A percentile compares a stretch with the other conserved stretches of the same genome.
These are phyloP conservation scores for Amazona ochrocephala DNA, from an alignment of 2,797 vertebrate genomes.

Conservation along the genomic window DNA sequence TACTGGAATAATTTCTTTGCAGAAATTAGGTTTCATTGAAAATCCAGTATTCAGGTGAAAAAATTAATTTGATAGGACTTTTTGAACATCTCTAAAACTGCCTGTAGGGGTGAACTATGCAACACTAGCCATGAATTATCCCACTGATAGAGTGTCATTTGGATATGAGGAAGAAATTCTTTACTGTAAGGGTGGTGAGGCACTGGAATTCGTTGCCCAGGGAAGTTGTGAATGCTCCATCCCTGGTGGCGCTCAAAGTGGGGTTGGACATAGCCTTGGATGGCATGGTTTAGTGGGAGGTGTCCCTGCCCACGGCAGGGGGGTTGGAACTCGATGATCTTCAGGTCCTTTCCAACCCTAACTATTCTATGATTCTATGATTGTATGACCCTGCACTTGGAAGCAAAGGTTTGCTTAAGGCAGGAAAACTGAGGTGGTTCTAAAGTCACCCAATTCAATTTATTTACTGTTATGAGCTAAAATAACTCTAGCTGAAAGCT, in stretches of 20 bases:
- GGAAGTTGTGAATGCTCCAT: too few relatives aligned
- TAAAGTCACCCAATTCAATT: background rate
- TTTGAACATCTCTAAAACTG: background rate
- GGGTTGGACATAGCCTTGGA: too few relatives aligned
- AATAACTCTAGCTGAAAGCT: background rate
- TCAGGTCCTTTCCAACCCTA: too few relatives aligned
- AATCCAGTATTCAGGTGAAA: background rate
- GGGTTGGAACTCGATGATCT: too few relatives aligned
- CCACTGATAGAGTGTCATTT: background rate
- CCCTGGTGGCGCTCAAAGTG: too few relatives aligned
- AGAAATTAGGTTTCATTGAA: background rate
- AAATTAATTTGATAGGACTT: background rate
- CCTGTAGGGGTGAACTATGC: background rate
- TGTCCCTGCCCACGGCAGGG: too few relatives aligned
- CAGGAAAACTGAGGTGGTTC: background rate
- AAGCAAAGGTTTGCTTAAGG: background rate
- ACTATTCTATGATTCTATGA: too few relatives aligned
- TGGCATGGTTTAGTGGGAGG: too few relatives aligned
- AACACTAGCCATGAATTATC: background rate
- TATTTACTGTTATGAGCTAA: background rate
- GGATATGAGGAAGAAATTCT: too few relatives aligned
- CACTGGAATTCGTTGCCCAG: too few relatives aligned
- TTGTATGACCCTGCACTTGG: too few relatives aligned
- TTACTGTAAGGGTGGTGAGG: too few relatives aligned
- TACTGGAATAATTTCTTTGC: background rate